phyloP scores from a whole-genome alignment of 2,113 vertebrate genomes.

The Helogale parvula region DNA sequence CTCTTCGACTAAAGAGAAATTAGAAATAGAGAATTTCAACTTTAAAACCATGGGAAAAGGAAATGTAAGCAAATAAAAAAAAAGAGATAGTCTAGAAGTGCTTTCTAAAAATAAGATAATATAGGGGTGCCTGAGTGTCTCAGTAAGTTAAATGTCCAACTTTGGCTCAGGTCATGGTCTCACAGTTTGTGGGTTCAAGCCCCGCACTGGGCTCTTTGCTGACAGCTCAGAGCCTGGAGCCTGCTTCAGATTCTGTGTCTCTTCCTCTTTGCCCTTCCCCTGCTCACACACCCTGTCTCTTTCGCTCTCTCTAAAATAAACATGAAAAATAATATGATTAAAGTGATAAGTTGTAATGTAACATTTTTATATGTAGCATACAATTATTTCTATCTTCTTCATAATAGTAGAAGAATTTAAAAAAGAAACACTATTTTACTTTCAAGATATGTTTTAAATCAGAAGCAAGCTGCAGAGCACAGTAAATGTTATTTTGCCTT shows the following conservation, averaged over 20 bases:
- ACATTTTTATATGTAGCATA: neutral
- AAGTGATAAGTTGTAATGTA: neutral
- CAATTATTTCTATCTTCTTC: neutral
- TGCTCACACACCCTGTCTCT: neutral
- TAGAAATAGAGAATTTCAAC: neutral
- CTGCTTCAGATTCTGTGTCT: neutral
- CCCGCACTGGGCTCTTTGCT: neutral
- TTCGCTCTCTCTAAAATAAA: neutral
- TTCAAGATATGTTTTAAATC: neutral
- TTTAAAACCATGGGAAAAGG: neutral
- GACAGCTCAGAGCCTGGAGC: neutral
- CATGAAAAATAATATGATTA: neutral
- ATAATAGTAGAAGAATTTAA: neutral
- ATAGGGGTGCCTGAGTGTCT: neutral
- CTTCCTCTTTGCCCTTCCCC: neutral
- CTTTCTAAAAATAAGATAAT: neutral
- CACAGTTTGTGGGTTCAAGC: neutral
- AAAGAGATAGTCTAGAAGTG: neutral
- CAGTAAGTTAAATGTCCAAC: neutral
- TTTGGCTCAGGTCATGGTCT: neutral
- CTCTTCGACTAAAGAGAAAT: neutral
- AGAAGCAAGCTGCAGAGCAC: neutral
- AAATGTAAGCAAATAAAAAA: neutral
- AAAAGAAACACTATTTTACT: neutral
- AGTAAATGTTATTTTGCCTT: conserved; percentile 32